A percentile compares a stretch with the other conserved stretches of the same genome.
Evolutionary conservation across 2,888 invertebrate genomes (phyloP).

Genomic region (Polydrusus cervinus): DNA sequence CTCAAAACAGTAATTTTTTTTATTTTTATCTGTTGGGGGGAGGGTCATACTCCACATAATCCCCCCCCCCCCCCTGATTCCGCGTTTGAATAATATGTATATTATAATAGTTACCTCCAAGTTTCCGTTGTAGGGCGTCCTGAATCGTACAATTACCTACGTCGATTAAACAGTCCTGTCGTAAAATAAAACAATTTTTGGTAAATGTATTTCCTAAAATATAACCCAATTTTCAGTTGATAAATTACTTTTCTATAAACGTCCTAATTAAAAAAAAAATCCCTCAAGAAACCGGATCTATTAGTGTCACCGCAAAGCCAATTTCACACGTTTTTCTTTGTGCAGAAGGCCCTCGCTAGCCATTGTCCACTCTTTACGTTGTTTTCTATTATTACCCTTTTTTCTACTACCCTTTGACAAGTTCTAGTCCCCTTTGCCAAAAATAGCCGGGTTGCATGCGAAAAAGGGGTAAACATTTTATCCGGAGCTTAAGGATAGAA

Average conservation of each 20-base stretch:
- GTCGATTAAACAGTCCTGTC: too few species aligned
- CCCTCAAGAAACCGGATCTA: constrained; percentile 54
- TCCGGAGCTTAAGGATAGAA: constrained; percentile 45
- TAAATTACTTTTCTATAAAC: constrained; percentile 40
- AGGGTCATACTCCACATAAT: too few species aligned
- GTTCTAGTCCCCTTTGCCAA: constrained; percentile 31
- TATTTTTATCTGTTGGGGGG: too few species aligned
- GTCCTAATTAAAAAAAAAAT: constrained; percentile 19
- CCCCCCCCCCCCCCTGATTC: too few species aligned
- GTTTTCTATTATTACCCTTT: constrained; percentile 37
- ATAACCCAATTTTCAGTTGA: constrained; percentile 24
- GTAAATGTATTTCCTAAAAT: too few species aligned
- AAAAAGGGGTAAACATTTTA: constrained; percentile 28
- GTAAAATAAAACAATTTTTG: too few species aligned
- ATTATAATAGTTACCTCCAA: too few species aligned
- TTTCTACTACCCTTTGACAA: constrained; percentile 21
- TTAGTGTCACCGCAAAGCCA: constrained; percentile 65
- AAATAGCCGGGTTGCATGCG: constrained; percentile 46
- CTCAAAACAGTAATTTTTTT: too few species aligned
- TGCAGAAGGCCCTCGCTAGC: constrained; percentile 31
- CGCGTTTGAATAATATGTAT: too few species aligned
- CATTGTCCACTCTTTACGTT: constrained; percentile 40
- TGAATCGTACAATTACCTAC: too few species aligned
- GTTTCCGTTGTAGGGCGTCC: too few species aligned
- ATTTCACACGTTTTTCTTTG: constrained; percentile 63